Percentiles rank a stretch among this genome's conserved stretches.
Evolutionary conservation across 2,113 vertebrate genomes (phyloP).

Genomic region (Galeopterus variegatus): DNA sequence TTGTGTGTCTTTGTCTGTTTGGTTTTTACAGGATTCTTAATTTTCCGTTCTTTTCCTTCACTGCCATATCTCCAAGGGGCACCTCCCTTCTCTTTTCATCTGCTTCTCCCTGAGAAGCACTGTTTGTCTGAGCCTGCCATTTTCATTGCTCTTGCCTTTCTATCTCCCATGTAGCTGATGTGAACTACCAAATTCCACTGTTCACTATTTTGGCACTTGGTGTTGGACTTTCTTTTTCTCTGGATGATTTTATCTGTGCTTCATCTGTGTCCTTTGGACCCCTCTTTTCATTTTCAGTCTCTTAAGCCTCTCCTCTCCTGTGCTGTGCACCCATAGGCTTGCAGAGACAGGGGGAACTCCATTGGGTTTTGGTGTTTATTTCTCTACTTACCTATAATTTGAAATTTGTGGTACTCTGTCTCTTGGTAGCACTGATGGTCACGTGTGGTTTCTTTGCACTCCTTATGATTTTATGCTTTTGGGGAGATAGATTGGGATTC

Average conservation of each 20-base stretch:
- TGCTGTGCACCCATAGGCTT: neutral
- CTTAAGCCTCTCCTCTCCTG: neutral
- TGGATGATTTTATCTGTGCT: neutral
- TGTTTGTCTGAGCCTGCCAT: neutral
- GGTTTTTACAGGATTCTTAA: neutral
- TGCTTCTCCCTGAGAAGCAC: neutral
- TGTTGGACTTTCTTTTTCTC: neutral
- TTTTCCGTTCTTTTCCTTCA: neutral
- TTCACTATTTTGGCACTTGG: neutral
- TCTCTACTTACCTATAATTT: slow-evolving; percentile 7
- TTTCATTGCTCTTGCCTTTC: neutral
- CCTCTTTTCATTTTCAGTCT: neutral
- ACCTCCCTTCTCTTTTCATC: neutral
- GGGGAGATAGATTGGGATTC: neutral
- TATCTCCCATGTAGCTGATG: neutral
- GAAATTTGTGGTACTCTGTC: neutral
- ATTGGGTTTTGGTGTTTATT: neutral
- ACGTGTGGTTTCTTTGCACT: slow-evolving; percentile 9
- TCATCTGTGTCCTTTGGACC: neutral
- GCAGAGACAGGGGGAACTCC: neutral
- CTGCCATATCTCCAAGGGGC: neutral
- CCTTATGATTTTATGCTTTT: neutral
- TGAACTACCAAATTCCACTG: neutral
- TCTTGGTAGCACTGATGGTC: neutral
- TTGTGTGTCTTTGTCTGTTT: neutral